Evolutionary conservation across 2,113 vertebrate species (phyloP).

Genomic region (Trachemys scripta): DNA sequence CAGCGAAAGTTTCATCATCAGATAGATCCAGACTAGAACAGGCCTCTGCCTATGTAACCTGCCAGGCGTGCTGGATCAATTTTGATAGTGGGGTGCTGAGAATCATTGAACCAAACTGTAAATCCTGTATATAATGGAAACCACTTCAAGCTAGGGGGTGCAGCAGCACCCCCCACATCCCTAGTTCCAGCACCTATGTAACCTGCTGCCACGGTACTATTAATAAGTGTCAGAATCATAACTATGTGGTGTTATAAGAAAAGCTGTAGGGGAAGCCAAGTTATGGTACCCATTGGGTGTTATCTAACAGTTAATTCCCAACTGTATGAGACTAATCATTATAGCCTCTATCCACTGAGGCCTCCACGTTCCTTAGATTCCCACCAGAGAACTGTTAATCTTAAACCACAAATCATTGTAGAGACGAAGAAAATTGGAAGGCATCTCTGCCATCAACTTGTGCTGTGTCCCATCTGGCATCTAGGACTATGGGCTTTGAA

Average conservation of each 20-base stretch:
- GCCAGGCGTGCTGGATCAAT: too few relatives aligned
- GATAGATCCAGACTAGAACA: background rate
- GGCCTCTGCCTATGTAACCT: rapidly evolving
- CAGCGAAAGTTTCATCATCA: background rate
- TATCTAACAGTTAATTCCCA: background rate
- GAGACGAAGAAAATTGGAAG: conserved; percentile 43
- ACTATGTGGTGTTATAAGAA: background rate
- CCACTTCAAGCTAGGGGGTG: too few relatives aligned
- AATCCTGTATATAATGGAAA: too few relatives aligned
- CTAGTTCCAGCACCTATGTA: too few relatives aligned
- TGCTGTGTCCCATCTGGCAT: background rate
- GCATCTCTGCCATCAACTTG: conserved; percentile 30
- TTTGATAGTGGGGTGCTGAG: too few relatives aligned
- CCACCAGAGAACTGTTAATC: background rate
- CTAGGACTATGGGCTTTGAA: conserved; percentile 2
- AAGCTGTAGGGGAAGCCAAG: background rate
- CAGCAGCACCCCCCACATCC: too few relatives aligned
- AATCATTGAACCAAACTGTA: too few relatives aligned
- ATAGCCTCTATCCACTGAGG: background rate
- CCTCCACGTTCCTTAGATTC: background rate
- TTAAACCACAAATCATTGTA: conserved; percentile 2
- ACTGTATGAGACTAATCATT: background rate
- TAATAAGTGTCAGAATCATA: background rate
- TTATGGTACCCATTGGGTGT: background rate
- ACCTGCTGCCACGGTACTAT: background rate